Percentiles rank a stretch among this genome's conserved stretches.
Evolutionary conservation across 2,797 vertebrate species (phyloP).

Genomic region (Moxostoma hubbsi): DNA sequence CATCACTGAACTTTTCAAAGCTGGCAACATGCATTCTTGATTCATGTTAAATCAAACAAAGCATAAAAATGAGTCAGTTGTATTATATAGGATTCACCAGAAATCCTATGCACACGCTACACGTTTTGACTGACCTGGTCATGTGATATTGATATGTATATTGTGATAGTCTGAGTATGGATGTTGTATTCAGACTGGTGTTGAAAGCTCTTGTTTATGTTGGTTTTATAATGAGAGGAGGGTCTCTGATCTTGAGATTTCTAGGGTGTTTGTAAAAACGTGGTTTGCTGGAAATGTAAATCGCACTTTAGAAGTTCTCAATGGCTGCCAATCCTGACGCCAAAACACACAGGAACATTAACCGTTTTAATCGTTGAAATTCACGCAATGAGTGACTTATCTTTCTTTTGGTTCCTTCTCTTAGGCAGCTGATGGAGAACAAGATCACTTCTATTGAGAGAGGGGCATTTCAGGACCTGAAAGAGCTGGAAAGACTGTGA

Average conservation of each 20-base stretch:
- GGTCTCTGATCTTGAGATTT: slow-evolving; percentile 36
- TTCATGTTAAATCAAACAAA: not conserved
- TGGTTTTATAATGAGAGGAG: slow-evolving; percentile 28
- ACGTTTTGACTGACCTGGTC: not conserved
- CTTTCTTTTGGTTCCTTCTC: slow-evolving; percentile 18
- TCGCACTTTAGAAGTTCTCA: not conserved
- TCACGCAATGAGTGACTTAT: slow-evolving; percentile 25
- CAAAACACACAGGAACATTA: not conserved
- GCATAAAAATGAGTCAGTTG: not conserved
- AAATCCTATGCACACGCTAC: too few species aligned
- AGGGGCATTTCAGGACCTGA: slow-evolving; percentile 97
- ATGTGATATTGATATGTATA: slow-evolving; percentile 2
- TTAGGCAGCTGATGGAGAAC: slow-evolving; percentile 96
- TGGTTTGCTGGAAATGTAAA: slow-evolving; percentile 5
- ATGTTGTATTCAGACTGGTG: slow-evolving; percentile 23
- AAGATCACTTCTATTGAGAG: slow-evolving; percentile 94
- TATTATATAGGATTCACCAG: slow-evolving; percentile 11
- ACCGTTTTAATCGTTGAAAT: slow-evolving; percentile 18
- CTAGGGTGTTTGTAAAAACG: slow-evolving; percentile 26
- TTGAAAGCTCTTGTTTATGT: slow-evolving; percentile 24
- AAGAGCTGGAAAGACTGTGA: slow-evolving; percentile 96
- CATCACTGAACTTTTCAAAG: not conserved
- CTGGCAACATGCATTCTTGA: not conserved
- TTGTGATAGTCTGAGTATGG: slow-evolving; percentile 15
- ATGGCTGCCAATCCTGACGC: slow-evolving; percentile 5